Evolutionary conservation across 2,797 vertebrate genomes (phyloP).

Genomic region (Gymnoscopelus braueri): DNA sequence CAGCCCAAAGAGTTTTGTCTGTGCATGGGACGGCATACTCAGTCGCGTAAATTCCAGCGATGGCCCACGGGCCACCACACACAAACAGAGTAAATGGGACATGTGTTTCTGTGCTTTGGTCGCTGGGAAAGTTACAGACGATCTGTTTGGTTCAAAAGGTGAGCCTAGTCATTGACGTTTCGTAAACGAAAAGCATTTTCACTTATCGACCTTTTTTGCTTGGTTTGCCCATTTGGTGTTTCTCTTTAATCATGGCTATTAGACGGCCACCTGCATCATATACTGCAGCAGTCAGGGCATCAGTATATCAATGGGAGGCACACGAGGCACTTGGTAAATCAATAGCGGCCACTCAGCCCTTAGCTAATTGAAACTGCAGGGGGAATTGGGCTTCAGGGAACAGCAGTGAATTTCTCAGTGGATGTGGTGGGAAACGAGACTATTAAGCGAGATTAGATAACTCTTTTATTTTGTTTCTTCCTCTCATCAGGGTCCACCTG

Average conservation of each 20-base stretch:
- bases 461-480: neutral
- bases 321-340: slow-evolving; percentile 65
- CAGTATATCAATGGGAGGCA: slow-evolving; percentile 42
- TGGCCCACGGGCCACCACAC: slow-evolving; percentile 41
- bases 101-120: slow-evolving; percentile 50
- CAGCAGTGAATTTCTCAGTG: slow-evolving; percentile 44
- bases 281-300: slow-evolving; percentile 39
- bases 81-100: neutral
- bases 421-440: slow-evolving; percentile 49
- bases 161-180: slow-evolving; percentile 12
- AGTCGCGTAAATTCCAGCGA: slow-evolving; percentile 71
- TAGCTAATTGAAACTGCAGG: slow-evolving; percentile 70
- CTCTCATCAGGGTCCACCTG: slow-evolving; percentile 87
- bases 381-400: slow-evolving; percentile 38
- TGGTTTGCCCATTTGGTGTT: slow-evolving; percentile 11
- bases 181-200: slow-evolving; percentile 27
- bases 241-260: no score
- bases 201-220: slow-evolving; percentile 8
- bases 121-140: slow-evolving; percentile 27
- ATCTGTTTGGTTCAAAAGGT: slow-evolving; percentile 14
- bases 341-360: slow-evolving; percentile 71
- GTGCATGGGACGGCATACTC: slow-evolving; percentile 59
- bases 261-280: slow-evolving; percentile 23
- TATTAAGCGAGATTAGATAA: no score
- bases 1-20: slow-evolving; percentile 60